Evolutionary conservation across 1,140 invertebrate species (phyloP).

Genomic region (Ceratina australensis): DNA sequence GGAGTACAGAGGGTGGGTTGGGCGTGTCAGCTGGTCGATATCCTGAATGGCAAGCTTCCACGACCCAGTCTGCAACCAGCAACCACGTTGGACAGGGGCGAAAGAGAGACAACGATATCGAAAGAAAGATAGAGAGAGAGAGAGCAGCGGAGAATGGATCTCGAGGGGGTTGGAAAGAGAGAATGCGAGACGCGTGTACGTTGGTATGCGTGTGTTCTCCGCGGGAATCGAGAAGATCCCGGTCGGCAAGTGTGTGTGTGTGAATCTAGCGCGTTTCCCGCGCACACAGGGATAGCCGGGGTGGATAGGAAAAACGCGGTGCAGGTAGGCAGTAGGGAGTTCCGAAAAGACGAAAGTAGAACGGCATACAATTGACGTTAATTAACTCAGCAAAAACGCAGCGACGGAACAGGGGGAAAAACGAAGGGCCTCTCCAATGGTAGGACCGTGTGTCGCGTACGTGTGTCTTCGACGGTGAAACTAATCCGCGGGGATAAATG

Average conservation of each 20-base stretch:
- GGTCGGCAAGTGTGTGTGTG: not conserved
- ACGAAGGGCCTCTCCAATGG: slow-evolving; percentile 20
- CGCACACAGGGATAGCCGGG: not conserved
- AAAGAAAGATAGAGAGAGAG: not conserved
- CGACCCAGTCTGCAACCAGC: slow-evolving; percentile 62
- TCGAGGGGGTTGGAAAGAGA: slow-evolving; percentile 3
- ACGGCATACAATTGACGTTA: slow-evolving; percentile 57
- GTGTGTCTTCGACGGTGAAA: slow-evolving; percentile 12
- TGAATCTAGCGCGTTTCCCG: not conserved
- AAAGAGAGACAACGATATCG: slow-evolving; percentile 2
- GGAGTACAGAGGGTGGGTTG: slow-evolving; percentile 49
- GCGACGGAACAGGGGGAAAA: slow-evolving; percentile 21
- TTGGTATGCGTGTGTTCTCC: not conserved
- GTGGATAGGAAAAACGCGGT: slow-evolving; percentile 25
- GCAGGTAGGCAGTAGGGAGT: slow-evolving; percentile 26
- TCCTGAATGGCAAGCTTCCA: slow-evolving; percentile 71
- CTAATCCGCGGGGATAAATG: slow-evolving; percentile 31
- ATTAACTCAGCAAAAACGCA: slow-evolving; percentile 58
- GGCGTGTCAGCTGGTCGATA: slow-evolving; percentile 75
- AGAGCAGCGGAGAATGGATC: not conserved
- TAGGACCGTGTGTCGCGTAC: slow-evolving; percentile 2
- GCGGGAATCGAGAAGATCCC: slow-evolving; percentile 12
- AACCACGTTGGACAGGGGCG: slow-evolving; percentile 30
- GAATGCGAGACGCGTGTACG: slow-evolving; percentile 17
- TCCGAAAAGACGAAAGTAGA: slow-evolving; percentile 47